Evolutionary conservation across 1,140 invertebrate genomes (phyloP), one percentile per base, ranked within the genome.

Genomic region (Papilio dardanus): DNA sequence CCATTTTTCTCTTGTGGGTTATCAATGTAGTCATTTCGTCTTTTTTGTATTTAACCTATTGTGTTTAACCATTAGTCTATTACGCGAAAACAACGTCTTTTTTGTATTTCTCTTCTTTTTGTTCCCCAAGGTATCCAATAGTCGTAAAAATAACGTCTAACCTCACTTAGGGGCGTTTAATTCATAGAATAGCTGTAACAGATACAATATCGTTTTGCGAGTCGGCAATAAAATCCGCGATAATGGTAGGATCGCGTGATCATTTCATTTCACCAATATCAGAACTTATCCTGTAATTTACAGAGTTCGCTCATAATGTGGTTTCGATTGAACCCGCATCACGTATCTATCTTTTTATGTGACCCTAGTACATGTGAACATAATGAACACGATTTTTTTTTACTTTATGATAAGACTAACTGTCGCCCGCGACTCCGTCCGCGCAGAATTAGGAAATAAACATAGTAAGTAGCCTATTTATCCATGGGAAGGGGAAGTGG

Each of bases 201-300:
- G 54, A 62, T 62, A 62, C 54, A 62, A 28, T 62, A 62, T 62
- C 54, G 54, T 62, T 62, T 62, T 62, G 54, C 54, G 54, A 62
- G 54, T 62, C 30, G 24, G 54, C 54, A 62, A 62, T 62, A 62
- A 62, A 62, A 62, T 62, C 24, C 24, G 54, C 24, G 54, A 62
- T 62, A 62, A 62, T 62, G 54, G 8, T 62, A 24, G 21, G 54
- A 62, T 62, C 54, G 54, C 54, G 54, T 62, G 54, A 30, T 62
- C 54, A 62, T 62, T 62, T 62, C 54, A 62, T 62, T 62, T 62
- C 54, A 62, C 54, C 54, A 62, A 62, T 62, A 62, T 62, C 24
- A 12, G 54, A 30, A 58, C 50, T 58, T 58, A 62, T 62, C 24
- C 54, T 62, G 24, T 62, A 62, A 62, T 62, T 62, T 62, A 10